Conservation (phyloP, 2,113 vertebrate genomes). For the Phylloscopus trochilus region DNA sequence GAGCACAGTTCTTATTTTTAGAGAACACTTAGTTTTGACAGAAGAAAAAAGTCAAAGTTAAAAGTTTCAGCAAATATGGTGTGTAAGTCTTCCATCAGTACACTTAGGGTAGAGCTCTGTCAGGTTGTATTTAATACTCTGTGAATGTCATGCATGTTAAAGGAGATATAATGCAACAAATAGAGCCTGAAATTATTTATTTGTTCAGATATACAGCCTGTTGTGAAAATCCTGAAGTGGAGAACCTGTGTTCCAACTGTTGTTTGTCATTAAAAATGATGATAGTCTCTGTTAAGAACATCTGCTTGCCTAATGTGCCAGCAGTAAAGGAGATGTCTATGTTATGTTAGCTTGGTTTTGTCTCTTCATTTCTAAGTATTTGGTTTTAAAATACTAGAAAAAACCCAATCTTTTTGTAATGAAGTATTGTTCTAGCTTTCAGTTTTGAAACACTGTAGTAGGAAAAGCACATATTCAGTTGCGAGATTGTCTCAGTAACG, state of each 20-base stretch:
- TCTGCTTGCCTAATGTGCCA: not conserved
- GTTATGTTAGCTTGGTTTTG: not conserved
- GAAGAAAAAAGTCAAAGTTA: not conserved
- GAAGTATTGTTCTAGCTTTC: not conserved
- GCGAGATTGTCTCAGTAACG: not conserved
- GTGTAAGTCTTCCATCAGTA: not conserved
- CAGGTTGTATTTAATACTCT: not conserved
- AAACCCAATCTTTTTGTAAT: not conserved
- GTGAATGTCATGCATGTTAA: not conserved
- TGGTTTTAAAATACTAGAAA: not conserved
- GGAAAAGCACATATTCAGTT: not conserved
- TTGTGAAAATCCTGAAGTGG: not conserved
- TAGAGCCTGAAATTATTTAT: not conserved
- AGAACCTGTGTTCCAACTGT: not conserved
- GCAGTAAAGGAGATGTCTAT: not conserved
- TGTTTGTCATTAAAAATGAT: not conserved
- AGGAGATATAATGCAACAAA: not conserved
- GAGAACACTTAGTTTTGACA: not conserved
- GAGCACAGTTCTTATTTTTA: not conserved
- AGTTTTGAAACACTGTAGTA: not conserved
- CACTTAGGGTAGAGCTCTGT: not conserved
- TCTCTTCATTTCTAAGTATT: not conserved
- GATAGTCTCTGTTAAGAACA: not conserved
- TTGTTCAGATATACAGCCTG: not conserved
- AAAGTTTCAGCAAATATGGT: not conserved